Conservation (phyloP, 2,797 vertebrate species). For the Muscicapa comitata region DNA sequence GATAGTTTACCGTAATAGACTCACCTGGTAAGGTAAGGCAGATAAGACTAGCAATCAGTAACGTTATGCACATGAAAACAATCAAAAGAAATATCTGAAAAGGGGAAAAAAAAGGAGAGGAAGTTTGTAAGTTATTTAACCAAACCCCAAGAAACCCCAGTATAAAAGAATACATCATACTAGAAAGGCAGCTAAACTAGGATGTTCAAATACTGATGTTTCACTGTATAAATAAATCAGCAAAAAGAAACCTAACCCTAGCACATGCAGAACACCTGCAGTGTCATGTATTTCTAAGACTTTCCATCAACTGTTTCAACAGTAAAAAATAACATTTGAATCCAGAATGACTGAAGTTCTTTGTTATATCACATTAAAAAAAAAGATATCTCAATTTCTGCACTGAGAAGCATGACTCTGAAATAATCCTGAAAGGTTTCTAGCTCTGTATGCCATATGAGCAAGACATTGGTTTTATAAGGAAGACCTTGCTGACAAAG, state of each 20-base stretch:
- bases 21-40: conserved; percentile 94
- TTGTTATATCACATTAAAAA: not conserved
- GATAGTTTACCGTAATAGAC: not conserved
- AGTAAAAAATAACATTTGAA: not conserved
- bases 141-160: not conserved
- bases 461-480: not conserved
- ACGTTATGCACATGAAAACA: conserved; percentile 92
- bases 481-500: not conserved
- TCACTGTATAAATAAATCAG: not conserved
- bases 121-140: not conserved
- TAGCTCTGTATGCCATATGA: not conserved
- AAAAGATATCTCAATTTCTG: not conserved
- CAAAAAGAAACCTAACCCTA: not conserved
- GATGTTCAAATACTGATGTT: not conserved
- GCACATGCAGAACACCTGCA: not conserved
- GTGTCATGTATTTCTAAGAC: not conserved
- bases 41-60: conserved; percentile 91
- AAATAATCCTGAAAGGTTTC: not conserved
- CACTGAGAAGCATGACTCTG: not conserved
- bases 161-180: not conserved
- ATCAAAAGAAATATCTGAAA: conserved; percentile 90
- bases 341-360: not conserved
- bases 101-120: not conserved
- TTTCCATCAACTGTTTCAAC: not conserved
- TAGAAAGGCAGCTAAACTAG: not conserved